Evolutionary conservation across 2,797 vertebrate genomes (phyloP), one percentile per base, ranked within the genome.

Genomic region (Champsocephalus esox): DNA sequence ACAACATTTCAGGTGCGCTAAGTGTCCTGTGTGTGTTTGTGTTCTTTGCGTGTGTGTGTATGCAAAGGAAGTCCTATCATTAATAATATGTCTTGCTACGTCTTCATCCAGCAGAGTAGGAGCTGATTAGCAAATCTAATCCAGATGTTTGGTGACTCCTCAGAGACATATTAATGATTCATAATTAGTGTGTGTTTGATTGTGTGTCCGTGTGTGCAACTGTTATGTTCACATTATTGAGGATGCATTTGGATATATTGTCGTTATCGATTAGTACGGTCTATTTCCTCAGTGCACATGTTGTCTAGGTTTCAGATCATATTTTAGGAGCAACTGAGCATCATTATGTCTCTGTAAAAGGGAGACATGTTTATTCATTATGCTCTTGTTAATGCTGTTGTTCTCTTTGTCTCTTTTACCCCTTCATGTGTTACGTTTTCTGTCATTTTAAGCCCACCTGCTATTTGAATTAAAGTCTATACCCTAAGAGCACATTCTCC

Each of bases 61-160:
- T 62, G 68, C 56, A 50, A 34, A 74, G 34, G 70, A 7, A 69
- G 52, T 57, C 70, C 24, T 38, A 44, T 90, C 68, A 76, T 82
- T 82, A 81, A 83, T 79, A 59, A 79, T 70, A 79, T 78, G 49
- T 68, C 66, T 48, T 44, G 38, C 65, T 71, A 80, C 71, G 61
- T 87, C 83, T 90, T 84, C 64, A 84, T 87, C 34, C 52, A 58
- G 70, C 64, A 58, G 65, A 77, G 75, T 8, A 57, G 17, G 28
- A 77, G 63, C 75, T 85, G 77, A 88, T 89, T 84, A 89, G 68
- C 79, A 80, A 79, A 84, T 85, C 67, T 50, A 67, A 84, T 79
- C 65, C 79, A 87, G 83, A 90, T 90, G 86, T 90, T 88, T 70
- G 66, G 71, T 19, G 38, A 69, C 72, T 89, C 85, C 76, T 66